phyloP scores from a whole-genome alignment of 2,797 vertebrate genomes.

The Enteromius afrohamiltoni region DNA sequence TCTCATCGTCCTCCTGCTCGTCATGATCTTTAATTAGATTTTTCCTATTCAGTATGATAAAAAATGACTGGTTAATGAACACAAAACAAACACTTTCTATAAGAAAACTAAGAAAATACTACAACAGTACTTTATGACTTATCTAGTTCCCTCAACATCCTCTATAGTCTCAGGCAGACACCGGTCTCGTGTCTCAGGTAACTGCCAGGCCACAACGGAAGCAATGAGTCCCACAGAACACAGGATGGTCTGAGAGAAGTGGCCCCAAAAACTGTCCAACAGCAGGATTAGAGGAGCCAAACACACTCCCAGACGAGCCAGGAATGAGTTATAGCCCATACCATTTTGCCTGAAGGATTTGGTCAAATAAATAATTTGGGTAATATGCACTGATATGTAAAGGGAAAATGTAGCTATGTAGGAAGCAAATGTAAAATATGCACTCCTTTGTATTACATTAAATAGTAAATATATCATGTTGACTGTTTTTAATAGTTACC shows the following conservation, averaged over 20 bases:
- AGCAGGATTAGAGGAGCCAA: slow-evolving; percentile 76
- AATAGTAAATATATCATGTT: not conserved
- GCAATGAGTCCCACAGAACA: slow-evolving; percentile 72
- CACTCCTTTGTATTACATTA: not conserved
- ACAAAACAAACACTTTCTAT: not conserved
- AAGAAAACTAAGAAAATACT: not conserved
- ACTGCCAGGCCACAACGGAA: slow-evolving; percentile 71
- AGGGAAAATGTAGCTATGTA: not conserved
- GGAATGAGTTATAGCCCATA: slow-evolving; percentile 75
- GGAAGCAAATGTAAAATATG: not conserved
- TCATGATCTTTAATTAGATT: not conserved
- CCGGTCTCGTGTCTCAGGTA: slow-evolving; percentile 79
- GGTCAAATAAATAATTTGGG: not conserved
- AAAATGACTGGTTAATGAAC: not conserved
- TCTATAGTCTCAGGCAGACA: slow-evolving; percentile 86
- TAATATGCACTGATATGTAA: not conserved
- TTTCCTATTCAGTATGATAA: slow-evolving; percentile 19
- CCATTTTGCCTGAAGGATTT: slow-evolving; percentile 78
- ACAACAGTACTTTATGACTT: slow-evolving; percentile 2
- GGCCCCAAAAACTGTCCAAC: slow-evolving; percentile 82
- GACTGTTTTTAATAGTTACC: slow-evolving; percentile 70
- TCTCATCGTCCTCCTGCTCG: not conserved
- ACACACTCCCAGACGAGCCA: slow-evolving; percentile 76
- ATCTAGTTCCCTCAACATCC: slow-evolving; percentile 80
- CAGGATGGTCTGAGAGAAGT: slow-evolving; percentile 80